Evolutionary conservation across 1,140 invertebrate genomes (phyloP), one percentile per base, ranked within the genome.

Genomic region (Euglossa dilemma): DNA sequence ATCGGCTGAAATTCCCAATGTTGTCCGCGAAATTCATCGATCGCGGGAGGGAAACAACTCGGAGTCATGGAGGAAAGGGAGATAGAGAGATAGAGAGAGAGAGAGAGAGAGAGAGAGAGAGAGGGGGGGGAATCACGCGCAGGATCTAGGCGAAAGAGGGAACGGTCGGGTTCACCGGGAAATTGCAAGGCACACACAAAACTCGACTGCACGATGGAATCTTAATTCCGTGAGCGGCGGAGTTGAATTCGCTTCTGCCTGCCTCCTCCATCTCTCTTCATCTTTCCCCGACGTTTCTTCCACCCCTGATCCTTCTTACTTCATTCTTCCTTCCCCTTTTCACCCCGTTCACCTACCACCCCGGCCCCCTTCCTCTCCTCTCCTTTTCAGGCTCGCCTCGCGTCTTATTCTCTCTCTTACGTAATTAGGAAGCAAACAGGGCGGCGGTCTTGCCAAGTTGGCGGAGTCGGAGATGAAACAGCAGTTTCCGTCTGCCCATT

Each of bases 401-500:
- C 70, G 80, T 85, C 84, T 83, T 87, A 88, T 88, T 89, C 89
- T 79, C 85, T 89, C 84, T 87, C 82, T 80, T 87, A 85, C 85
- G 90, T 91, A 91, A 91, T 91, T 91, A 91, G 91, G 90, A 88
- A 91, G 91, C 91, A 91, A 91, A 91, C 91, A 91, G 91, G 85
- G 69, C 84, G 88, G 87, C 80, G 85, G 88, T 90, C 90, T 90
- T 91, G 90, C 91, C 90, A 91, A 91, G 86, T 90, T 91, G 91
- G 91, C 91, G 88, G 74, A 90, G 86, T 90, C 88, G 70, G 88
- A 87, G 90, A 91, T 91, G 90, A 91, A 91, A 91, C 91, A 90
- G 91, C 90, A 91, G 90, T 91, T 91, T 91, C 89, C 89, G 79
- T 83, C 89, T 80, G 67, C 70, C 77, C 86, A 84, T 90, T 87